Conservation (phyloP, 2,797 vertebrate genomes). For the Psittacula derbiana region DNA sequence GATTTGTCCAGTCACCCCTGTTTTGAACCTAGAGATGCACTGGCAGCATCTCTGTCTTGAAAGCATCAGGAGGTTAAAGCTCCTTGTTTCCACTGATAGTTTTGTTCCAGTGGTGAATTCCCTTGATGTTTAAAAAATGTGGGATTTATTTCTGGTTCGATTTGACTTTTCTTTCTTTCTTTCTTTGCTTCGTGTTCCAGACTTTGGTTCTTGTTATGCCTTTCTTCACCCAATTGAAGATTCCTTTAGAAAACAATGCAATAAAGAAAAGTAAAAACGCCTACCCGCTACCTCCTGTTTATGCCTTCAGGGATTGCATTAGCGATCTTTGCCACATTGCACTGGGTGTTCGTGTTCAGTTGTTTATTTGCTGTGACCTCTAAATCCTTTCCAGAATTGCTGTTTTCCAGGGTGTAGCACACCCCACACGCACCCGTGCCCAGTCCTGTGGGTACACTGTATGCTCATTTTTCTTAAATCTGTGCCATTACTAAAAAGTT, state of each 20-base stretch:
- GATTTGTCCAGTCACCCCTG: neutral
- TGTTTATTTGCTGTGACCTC: neutral
- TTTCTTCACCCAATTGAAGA: slow-evolving; percentile 38
- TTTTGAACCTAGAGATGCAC: neutral
- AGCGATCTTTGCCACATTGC: neutral
- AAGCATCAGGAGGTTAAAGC: neutral
- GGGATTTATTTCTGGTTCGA: neutral
- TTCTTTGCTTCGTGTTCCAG: neutral
- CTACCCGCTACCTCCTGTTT: neutral
- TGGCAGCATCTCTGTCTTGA: neutral
- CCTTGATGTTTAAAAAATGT: slow-evolving; percentile 19
- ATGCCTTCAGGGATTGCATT: neutral
- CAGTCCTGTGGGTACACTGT: neutral
- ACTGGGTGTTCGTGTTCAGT: neutral
- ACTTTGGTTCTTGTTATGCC: slow-evolving; percentile 27
- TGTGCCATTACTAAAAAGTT: neutral
- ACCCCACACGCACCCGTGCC: too few relatives aligned
- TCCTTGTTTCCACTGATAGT: neutral
- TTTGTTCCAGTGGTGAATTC: slow-evolving; percentile 38
- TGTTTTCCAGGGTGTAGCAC: neutral
- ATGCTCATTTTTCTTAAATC: neutral
- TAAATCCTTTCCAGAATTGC: neutral
- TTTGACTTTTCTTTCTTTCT: slow-evolving; percentile 30
- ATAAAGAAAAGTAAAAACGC: slow-evolving; percentile 1
- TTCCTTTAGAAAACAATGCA: slow-evolving; percentile 28